A percentile compares a stretch with the other conserved stretches of the same genome.
phyloP scores from a whole-genome alignment of 2,888 invertebrate species.

The Diaprepes abbreviatus region DNA sequence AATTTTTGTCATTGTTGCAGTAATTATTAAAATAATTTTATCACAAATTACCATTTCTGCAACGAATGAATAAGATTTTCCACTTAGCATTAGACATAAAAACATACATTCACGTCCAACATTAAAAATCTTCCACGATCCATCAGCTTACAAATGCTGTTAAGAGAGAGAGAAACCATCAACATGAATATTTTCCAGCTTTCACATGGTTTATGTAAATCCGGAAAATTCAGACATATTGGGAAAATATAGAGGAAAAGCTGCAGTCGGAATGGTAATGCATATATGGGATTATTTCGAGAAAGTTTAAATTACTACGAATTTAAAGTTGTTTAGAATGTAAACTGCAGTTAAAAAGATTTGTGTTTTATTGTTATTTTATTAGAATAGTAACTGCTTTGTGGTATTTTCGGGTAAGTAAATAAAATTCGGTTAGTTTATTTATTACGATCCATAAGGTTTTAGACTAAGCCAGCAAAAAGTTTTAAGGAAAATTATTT shows the following conservation, averaged over 20 bases:
- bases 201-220: constrained; percentile 30
- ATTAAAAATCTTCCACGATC: neutral
- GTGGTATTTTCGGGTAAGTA: neutral
- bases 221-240: constrained; percentile 33
- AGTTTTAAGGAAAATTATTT: too few species aligned
- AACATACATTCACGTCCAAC: too few species aligned
- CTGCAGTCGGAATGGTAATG: constrained; percentile 26
- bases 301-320: constrained; percentile 41
- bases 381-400: neutral
- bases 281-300: constrained; percentile 42
- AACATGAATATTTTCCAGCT: constrained; percentile 27
- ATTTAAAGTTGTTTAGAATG: constrained; percentile 39
- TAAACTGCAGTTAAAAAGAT: constrained; percentile 39
- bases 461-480: too few species aligned
- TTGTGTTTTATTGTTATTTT: constrained; percentile 19
- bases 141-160: constrained; percentile 8
- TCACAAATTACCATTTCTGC: too few species aligned
- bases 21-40: too few species aligned
- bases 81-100: too few species aligned
- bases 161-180: constrained; percentile 9
- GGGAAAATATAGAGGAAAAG: constrained; percentile 41
- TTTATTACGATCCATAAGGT: too few species aligned
- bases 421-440: neutral
- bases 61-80: too few species aligned
- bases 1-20: too few species aligned